These are phyloP conservation scores for Onychorhynchus coronatus DNA, from an alignment of 2,113 vertebrate species.

Conservation along the genomic window DNA sequence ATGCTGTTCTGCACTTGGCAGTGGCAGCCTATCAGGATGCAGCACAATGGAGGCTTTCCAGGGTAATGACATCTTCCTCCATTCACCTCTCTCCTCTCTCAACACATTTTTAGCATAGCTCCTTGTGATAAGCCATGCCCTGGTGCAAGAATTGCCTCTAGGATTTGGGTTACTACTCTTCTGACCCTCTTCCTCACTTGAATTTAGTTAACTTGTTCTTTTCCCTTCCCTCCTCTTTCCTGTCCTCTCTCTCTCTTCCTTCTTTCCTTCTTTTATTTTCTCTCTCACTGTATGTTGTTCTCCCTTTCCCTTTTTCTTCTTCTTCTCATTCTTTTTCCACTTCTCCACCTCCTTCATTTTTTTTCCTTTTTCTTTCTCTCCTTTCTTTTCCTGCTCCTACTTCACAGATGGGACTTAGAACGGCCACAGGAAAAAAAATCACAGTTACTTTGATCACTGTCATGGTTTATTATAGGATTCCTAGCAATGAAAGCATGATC, in stretches of 20 bases:
- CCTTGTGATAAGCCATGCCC: not conserved
- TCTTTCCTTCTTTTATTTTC: too few species aligned
- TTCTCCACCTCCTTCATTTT: fast-evolving
- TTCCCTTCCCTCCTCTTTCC: too few species aligned
- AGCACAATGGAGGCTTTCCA: not conserved
- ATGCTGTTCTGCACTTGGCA: not conserved
- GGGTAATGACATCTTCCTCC: not conserved
- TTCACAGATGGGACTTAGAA: not conserved
- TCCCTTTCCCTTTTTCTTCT: not conserved
- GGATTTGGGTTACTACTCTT: not conserved
- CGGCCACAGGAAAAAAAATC: not conserved
- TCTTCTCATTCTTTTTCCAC: fast-evolving
- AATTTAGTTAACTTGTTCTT: not conserved
- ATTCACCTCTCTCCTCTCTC: not conserved
- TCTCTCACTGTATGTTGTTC: not conserved
- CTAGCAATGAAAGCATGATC: not conserved
- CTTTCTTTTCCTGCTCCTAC: not conserved
- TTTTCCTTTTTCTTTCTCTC: fast-evolving
- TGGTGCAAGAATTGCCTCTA: not conserved
- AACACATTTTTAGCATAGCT: not conserved
- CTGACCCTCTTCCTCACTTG: not conserved
- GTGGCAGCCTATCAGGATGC: not conserved
- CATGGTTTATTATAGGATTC: not conserved
- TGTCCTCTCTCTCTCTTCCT: too few species aligned
- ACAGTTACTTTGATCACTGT: not conserved